Evolutionary conservation across 2,888 invertebrate species (phyloP).

Genomic region (Brachyptera risi): DNA sequence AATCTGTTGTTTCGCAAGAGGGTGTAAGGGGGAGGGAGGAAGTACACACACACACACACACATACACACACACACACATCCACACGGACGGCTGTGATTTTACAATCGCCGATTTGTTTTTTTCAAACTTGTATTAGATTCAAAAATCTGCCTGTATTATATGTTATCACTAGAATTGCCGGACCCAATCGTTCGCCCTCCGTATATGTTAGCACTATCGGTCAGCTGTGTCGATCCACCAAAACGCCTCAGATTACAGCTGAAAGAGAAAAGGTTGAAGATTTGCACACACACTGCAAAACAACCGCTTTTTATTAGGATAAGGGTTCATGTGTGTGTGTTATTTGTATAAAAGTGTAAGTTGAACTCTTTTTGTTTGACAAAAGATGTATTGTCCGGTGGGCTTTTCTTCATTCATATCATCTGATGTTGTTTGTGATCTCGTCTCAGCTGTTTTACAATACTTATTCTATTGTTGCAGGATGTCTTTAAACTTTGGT

Average conservation of each 20-base stretch:
- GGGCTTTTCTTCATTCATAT: too few relatives aligned
- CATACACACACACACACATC: too few relatives aligned
- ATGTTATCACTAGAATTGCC: too few relatives aligned
- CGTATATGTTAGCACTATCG: too few relatives aligned
- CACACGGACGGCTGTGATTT: too few relatives aligned
- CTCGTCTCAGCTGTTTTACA: not conserved
- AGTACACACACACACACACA: too few relatives aligned
- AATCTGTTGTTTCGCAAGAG: not conserved
- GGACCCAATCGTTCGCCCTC: too few relatives aligned
- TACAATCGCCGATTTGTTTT: too few relatives aligned
- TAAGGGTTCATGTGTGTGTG: not conserved
- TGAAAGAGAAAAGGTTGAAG: not conserved
- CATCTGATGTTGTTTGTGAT: not conserved
- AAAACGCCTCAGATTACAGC: too few relatives aligned
- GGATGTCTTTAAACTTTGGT: constrained; percentile 9
- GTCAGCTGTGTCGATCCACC: too few relatives aligned
- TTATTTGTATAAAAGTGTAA: not conserved
- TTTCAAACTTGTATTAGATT: too few relatives aligned
- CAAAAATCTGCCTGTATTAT: too few relatives aligned
- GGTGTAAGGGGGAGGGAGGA: not conserved
- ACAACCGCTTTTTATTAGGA: constrained; percentile 6
- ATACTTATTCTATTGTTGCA: not conserved
- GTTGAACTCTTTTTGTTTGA: constrained; percentile 8
- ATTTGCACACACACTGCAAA: not conserved
- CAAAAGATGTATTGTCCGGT: constrained; percentile 2